Percentiles rank a stretch among this genome's conserved stretches.
phyloP scores from a whole-genome alignment of 2,888 invertebrate genomes.

The Hemaris fuciformis region DNA sequence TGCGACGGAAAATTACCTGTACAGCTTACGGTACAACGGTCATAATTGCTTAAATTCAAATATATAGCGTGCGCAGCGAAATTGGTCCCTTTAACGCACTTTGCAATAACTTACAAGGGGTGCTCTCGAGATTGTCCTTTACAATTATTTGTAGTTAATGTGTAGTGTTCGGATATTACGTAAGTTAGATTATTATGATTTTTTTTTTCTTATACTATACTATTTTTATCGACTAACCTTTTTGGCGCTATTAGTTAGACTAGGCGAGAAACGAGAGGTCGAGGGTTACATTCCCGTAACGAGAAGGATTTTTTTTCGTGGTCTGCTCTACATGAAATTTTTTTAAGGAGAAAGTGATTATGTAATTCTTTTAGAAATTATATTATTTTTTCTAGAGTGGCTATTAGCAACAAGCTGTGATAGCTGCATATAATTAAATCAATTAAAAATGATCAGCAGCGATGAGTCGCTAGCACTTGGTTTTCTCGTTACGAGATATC shows the following conservation, averaged over 20 bases:
- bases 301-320: too few species aligned
- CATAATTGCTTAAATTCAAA: conserved; percentile 13
- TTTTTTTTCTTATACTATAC: too few species aligned
- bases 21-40: conserved; percentile 43
- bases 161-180: background rate
- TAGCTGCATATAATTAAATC: background rate
- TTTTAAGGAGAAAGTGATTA: too few species aligned
- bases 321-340: too few species aligned
- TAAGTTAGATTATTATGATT: background rate
- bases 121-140: conserved; percentile 34
- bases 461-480: background rate
- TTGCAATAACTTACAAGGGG: conserved; percentile 48
- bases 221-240: too few species aligned
- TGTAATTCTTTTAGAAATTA: too few species aligned
- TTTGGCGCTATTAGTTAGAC: too few species aligned
- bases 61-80: conserved; percentile 20
- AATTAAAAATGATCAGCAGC: background rate
- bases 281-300: too few species aligned
- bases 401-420: background rate
- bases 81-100: conserved; percentile 55
- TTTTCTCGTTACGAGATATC: background rate
- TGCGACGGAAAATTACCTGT: conserved; percentile 63
- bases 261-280: too few species aligned
- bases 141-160: conserved; percentile 22
- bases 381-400: background rate